Conservation (phyloP, 2,888 invertebrate species). For the Spodoptera exigua region DNA sequence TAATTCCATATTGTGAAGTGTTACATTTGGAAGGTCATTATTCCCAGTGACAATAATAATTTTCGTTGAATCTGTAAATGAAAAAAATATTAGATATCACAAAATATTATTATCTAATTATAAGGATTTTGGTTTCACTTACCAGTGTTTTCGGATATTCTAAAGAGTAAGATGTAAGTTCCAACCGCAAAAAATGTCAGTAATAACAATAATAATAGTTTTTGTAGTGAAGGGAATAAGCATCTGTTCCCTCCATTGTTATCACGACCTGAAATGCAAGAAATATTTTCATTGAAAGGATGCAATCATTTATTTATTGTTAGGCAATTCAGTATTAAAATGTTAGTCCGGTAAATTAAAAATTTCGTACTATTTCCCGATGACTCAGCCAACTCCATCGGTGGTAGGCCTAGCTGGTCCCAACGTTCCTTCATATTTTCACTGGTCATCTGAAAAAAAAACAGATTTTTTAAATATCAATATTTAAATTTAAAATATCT, state of each 20-base stretch:
- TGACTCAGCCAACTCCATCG: conserved; percentile 84
- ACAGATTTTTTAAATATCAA: not conserved
- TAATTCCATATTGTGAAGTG: conserved; percentile 67
- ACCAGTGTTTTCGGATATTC: conserved; percentile 70
- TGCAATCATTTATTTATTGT: too few relatives aligned
- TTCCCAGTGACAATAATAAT: conserved; percentile 73
- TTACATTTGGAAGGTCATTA: conserved; percentile 68
- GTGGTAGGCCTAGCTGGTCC: conserved; percentile 77
- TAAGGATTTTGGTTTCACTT: conserved; percentile 34
- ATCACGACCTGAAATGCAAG: conserved; percentile 66
- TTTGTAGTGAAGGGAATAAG: conserved; percentile 68
- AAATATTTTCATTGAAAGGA: not conserved
- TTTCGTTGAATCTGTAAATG: conserved; percentile 72
- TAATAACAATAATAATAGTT: conserved; percentile 65
- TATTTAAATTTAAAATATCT: too few relatives aligned
- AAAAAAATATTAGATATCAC: not conserved
- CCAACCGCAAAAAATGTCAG: conserved; percentile 67
- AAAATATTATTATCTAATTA: not conserved
- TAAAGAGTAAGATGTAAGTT: conserved; percentile 68
- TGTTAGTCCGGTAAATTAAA: too few relatives aligned
- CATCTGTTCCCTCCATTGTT: conserved; percentile 63
- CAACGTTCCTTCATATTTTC: conserved; percentile 65
- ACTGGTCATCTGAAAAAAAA: conserved; percentile 68
- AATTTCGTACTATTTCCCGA: conserved; percentile 65
- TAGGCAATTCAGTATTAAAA: too few relatives aligned